Base-by-base conservation (phyloP, 2,113 vertebrate genomes). In the Anolis sagrei region DNA sequence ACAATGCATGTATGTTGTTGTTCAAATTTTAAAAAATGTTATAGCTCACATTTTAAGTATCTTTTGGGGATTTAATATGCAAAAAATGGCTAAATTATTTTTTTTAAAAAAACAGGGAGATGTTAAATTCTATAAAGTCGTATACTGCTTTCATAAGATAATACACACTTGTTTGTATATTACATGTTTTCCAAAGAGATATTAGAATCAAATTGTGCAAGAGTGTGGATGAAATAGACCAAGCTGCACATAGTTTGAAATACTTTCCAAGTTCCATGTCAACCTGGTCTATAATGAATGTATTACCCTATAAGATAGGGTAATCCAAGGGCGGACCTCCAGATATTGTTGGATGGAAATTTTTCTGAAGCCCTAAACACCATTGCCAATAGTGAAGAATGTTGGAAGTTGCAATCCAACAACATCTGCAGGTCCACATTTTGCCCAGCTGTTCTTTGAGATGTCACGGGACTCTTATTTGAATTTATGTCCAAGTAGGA, bases 61-160 rank as follows among this genome's bases (percentile, higher is more conserved):
- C 36, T 64, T 75, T 88, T 51, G 66, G 18, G 14, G 83, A 82
- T 4, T 34, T 85, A 68, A 0, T 3, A 61, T 9, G 13, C 3
- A 0, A 0, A 0, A 0, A 72, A 72, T 49, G 4, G 1, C 51
- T 1, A 25, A 3, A 11, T 0, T 36, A 1, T 54, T 1, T 1
- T 39, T 14, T 11, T 11, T 10, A 9, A 29, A 72, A 21, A 68
- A 76, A 64, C 7, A 76, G 29, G 9, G 4, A n/a, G n/a, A n/a
- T n/a, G n/a, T n/a, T 69, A 66, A 32, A 75, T 21, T 2, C 2
- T n/a, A 44, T 21, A 64, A 25, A 6, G 61, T 19, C 61, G 19
- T 18, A 62, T 79, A 5, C 74, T 61, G 84, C 9, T 34, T 54
- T 25, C 1, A 21, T 23, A n/a, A 83, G 89, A 84, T 16, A 75